phyloP scores from a whole-genome alignment of 2,113 vertebrate species.

The Zapus hudsonius region DNA sequence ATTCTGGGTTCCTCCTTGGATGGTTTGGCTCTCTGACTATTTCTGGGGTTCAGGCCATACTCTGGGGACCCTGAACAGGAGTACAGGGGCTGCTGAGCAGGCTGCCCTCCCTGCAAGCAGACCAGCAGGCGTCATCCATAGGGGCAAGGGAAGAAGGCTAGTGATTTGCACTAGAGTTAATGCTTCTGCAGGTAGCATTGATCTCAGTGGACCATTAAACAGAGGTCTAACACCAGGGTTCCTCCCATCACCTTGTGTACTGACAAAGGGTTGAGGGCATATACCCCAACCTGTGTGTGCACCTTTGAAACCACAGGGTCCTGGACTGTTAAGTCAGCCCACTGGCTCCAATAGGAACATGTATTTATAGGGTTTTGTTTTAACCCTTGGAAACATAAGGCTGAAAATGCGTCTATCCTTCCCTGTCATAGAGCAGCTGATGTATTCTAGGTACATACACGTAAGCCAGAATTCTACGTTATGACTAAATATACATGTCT shows the following conservation, averaged over 20 bases:
- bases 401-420: slow-evolving; percentile 77
- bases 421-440: slow-evolving; percentile 59
- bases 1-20: not conserved
- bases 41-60: not conserved
- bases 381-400: slow-evolving; percentile 45
- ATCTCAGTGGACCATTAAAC: slow-evolving; percentile 45
- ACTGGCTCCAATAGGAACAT: slow-evolving; percentile 7
- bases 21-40: not conserved
- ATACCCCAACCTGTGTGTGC: not conserved
- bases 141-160: not conserved
- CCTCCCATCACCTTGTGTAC: not conserved
- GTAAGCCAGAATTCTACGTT: slow-evolving; percentile 79
- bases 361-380: slow-evolving; percentile 70
- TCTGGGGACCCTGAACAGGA: not conserved
- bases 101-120: not conserved
- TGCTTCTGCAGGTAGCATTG: not conserved
- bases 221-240: slow-evolving; percentile 18
- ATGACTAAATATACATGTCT: slow-evolving; percentile 77
- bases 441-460: slow-evolving; percentile 76
- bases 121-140: not conserved
- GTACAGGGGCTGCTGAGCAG: no score
- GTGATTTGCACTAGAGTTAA: slow-evolving; percentile 70
- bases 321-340: slow-evolving; percentile 47
- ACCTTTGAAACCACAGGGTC: slow-evolving; percentile 18
- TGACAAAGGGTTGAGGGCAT: not conserved